A percentile compares a stretch with the other conserved stretches of the same genome.
Conservation (phyloP, 1,140 invertebrate genomes). For the Hirudo medicinalis region DNA sequence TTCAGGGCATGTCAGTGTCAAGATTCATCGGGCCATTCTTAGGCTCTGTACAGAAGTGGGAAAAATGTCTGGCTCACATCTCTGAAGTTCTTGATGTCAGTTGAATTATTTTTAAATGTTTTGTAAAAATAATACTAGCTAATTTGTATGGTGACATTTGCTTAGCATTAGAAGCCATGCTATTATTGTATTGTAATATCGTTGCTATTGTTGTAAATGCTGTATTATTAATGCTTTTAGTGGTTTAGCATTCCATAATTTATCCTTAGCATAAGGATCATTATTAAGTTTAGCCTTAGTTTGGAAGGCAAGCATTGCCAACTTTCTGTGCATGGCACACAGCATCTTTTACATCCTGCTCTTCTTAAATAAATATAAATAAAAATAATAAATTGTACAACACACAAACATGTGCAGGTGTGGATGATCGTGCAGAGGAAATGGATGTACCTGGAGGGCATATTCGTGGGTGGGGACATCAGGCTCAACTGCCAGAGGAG, state of each 20-base stretch:
- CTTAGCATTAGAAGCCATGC: neutral
- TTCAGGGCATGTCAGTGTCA: constrained; percentile 78
- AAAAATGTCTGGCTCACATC: constrained; percentile 61
- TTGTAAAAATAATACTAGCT: constrained; percentile 8
- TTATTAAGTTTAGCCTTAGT: no score
- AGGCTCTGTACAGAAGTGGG: constrained; percentile 64
- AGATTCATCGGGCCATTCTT: constrained; percentile 76
- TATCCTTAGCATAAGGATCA: no score
- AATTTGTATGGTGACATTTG: no score
- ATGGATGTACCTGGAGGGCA: constrained; percentile 79
- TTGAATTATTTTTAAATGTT: constrained; percentile 13
- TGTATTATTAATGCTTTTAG: no score
- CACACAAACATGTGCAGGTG: constrained; percentile 36
- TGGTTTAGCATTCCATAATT: no score
- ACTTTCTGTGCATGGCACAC: no score
- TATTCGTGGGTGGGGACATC: constrained; percentile 76
- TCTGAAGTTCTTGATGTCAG: constrained; percentile 63
- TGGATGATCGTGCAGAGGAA: constrained; percentile 71
- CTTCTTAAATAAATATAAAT: neutral
- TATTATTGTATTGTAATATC: neutral
- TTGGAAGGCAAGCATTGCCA: no score
- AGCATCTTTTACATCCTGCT: no score
- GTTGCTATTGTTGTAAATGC: neutral
- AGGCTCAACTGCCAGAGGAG: constrained; percentile 68
- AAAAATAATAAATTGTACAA: neutral